Evolutionary conservation across 2,888 invertebrate species (phyloP), one percentile per base, ranked within the genome.

Genomic region (Polydrusus cervinus): DNA sequence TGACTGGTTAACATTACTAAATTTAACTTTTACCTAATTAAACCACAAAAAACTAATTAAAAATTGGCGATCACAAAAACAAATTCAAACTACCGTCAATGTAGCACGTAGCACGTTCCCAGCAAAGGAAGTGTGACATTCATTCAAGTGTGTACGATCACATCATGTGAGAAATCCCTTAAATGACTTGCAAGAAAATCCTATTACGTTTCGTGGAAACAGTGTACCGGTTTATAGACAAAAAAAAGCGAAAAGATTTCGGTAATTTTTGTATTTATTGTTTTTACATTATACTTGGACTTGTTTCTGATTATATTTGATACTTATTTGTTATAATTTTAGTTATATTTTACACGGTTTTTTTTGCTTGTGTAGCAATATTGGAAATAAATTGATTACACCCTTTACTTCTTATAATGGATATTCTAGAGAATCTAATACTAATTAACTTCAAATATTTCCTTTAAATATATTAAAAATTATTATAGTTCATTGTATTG

Each of bases 101-200:
- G 20, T 20, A 11, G 11, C 18, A 53, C 25, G 53, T 53, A 53
- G 30, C 53, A 53, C 53, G 53, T 53, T 53, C 60, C 49, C 25
- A 70, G 20, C 30, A 60, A 61, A 70, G 69, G 60, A 69, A 69
- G 70, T 70, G 70, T 70, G 61, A 70, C 70, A 70, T 49, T 70
- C 70, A 70, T 70, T 70, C 70, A 61, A 70, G 45, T 70, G 70
- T 70, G 61, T 61, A 70, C 49, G 38, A 70, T 49, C 70, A 70
- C 70, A 70, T 70, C 30, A 61, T 70, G 70, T 70, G 70, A 70
- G 60, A 70, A 70, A 70, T 70, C 70, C 70, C 70, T 70, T 49
- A n/a, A 30, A 61, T 70, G 70, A 70, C 70, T 70, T 70, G 70
- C 70, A 70, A 49, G 61, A 61, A 70, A 70, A 34, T 49, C 47